A percentile compares a stretch with the other conserved stretches of the same genome.
Conservation (phyloP, 2,113 vertebrate genomes). For the Acinonyx jubatus region DNA sequence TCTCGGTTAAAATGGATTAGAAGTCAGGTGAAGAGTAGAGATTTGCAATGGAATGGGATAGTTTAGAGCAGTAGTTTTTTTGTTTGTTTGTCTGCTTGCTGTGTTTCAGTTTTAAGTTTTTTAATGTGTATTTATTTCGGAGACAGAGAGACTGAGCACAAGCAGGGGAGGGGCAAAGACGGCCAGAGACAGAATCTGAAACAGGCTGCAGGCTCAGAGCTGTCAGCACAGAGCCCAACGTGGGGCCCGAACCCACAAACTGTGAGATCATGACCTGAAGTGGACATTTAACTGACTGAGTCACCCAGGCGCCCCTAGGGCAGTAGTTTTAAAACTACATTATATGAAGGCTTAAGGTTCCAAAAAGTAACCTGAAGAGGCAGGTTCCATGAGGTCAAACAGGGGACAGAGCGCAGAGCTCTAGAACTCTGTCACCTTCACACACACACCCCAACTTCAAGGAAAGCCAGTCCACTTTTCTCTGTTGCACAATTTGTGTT, state of each 20-base stretch:
- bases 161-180: no score
- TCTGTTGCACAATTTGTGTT: not conserved
- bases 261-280: no score
- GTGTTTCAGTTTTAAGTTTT: no score
- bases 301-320: no score
- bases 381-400: not conserved
- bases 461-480: not conserved
- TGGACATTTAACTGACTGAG: no score
- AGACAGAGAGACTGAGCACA: no score
- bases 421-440: not conserved
- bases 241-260: no score
- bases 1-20: not conserved
- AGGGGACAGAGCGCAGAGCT: not conserved
- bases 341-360: not conserved
- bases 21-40: not conserved
- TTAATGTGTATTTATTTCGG: no score
- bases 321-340: not conserved
- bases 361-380: not conserved
- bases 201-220: no score
- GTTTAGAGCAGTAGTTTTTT: not conserved
- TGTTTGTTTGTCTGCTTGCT: no score
- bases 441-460: not conserved
- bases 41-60: not conserved
- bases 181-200: no score
- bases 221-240: no score